Conservation (phyloP, 2,113 vertebrate species). For the Tragulus kanchil region DNA sequence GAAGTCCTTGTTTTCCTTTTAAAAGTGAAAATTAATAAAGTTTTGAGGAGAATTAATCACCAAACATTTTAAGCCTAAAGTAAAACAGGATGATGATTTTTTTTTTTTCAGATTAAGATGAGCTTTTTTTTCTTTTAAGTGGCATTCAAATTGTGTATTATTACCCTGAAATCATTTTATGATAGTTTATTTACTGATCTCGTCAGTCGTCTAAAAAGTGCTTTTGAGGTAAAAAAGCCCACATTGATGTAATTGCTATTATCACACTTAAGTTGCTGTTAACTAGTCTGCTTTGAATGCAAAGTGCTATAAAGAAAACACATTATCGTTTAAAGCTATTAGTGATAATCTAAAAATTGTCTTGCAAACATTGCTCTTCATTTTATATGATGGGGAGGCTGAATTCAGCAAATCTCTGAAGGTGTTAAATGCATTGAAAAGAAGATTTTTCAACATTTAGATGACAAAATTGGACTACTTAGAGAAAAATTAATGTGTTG, state of each 20-base stretch:
- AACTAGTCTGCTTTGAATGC: slow-evolving; percentile 86
- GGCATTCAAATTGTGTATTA: slow-evolving; percentile 71
- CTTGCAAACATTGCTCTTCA: slow-evolving; percentile 80
- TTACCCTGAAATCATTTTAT: slow-evolving; percentile 82
- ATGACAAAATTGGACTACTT: slow-evolving; percentile 88
- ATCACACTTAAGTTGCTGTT: slow-evolving; percentile 87
- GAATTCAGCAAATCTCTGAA: slow-evolving; percentile 82
- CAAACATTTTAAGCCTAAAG: slow-evolving; percentile 62
- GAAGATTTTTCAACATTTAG: slow-evolving; percentile 82
- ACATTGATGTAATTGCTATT: slow-evolving; percentile 86
- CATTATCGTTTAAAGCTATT: slow-evolving; percentile 84
- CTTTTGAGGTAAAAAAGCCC: slow-evolving; percentile 81
- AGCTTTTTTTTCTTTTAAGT: slow-evolving; percentile 63
- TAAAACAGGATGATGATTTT: slow-evolving; percentile 69
- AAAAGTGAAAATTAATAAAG: slow-evolving; percentile 66
- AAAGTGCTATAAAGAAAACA: slow-evolving; percentile 81
- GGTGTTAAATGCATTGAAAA: slow-evolving; percentile 76
- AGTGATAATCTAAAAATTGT: slow-evolving; percentile 85
- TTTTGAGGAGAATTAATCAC: slow-evolving; percentile 61
- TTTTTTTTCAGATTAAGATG: slow-evolving; percentile 71
- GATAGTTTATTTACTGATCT: slow-evolving; percentile 82
- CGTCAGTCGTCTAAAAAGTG: slow-evolving; percentile 81
- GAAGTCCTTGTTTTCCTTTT: slow-evolving; percentile 74
- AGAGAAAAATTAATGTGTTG: slow-evolving; percentile 87
- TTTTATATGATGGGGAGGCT: slow-evolving; percentile 74